These are phyloP conservation scores for Tetragnatha montana DNA, from an alignment of 2,888 invertebrate genomes.

Conservation along the genomic window DNA sequence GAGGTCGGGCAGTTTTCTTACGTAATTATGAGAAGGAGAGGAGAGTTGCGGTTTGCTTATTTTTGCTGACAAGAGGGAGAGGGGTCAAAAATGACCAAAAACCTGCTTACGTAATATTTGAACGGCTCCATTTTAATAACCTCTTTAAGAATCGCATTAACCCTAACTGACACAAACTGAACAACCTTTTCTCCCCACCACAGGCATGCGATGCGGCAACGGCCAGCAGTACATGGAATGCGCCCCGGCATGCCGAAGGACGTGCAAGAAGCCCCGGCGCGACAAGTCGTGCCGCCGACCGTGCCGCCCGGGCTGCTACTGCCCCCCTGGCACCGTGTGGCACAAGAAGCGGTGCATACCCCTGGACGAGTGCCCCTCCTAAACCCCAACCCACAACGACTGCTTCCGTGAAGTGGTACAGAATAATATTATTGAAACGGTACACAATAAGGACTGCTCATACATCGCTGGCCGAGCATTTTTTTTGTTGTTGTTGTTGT, in stretches of 20 bases:
- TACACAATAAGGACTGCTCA: background rate
- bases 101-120: no score
- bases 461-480: slow-evolving; percentile 47
- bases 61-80: no score
- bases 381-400: slow-evolving; percentile 24
- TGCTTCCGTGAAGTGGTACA: slow-evolving; percentile 58
- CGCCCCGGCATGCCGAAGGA: slow-evolving; percentile 60
- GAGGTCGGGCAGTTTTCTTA: no score
- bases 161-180: background rate
- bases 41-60: no score
- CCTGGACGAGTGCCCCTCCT: slow-evolving; percentile 63
- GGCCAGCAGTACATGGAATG: slow-evolving; percentile 64
- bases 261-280: slow-evolving; percentile 63
- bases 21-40: no score
- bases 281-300: slow-evolving; percentile 58
- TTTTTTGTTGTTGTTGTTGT: background rate
- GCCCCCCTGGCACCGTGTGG: slow-evolving; percentile 66
- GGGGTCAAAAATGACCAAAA: no score
- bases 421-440: background rate
- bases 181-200: background rate
- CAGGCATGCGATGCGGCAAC: slow-evolving; percentile 59
- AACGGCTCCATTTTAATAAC: background rate
- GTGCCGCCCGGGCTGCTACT: slow-evolving; percentile 68
- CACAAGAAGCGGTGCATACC: slow-evolving; percentile 64
- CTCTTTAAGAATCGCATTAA: background rate